phyloP scores from a whole-genome alignment of 2,797 vertebrate species.

The Adrianichthys oophorus region DNA sequence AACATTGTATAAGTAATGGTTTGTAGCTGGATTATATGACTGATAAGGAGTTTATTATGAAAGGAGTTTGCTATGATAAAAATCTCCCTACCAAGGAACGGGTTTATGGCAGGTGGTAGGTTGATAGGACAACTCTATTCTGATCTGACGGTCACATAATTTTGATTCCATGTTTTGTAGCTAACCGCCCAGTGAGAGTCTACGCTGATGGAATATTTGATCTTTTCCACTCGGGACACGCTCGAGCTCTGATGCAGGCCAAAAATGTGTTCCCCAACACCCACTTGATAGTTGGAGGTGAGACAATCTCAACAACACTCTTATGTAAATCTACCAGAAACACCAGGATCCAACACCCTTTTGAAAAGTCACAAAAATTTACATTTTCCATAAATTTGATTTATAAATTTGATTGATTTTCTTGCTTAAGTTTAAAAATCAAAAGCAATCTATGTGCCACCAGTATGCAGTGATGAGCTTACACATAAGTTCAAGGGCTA shows the following conservation, averaged over 20 bases:
- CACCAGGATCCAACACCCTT: too few relatives aligned
- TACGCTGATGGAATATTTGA: constrained; percentile 99
- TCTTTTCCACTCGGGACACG: constrained; percentile 97
- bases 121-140: not conserved
- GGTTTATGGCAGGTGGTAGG: not conserved
- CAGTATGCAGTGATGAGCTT: constrained; percentile 97
- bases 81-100: too few relatives aligned
- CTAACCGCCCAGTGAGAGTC: constrained; percentile 90
- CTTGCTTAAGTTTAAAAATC: too few relatives aligned
- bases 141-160: not conserved
- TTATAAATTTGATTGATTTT: too few relatives aligned
- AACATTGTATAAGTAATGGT: constrained; percentile 6
- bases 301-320: constrained; percentile 21
- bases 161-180: constrained; percentile 61
- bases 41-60: constrained; percentile 4
- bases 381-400: too few relatives aligned
- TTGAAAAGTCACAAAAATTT: too few relatives aligned
- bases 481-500: constrained; percentile 97
- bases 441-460: constrained; percentile 11
- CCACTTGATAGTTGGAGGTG: constrained; percentile 96
- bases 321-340: too few relatives aligned
- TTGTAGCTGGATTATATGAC: constrained; percentile 5
- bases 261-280: constrained; percentile 98
- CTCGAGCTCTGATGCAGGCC: constrained; percentile 97
- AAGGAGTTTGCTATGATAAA: not conserved